These are phyloP conservation scores for Phycodurus eques DNA, from an alignment of 2,113 vertebrate genomes.

Conservation along the genomic window DNA sequence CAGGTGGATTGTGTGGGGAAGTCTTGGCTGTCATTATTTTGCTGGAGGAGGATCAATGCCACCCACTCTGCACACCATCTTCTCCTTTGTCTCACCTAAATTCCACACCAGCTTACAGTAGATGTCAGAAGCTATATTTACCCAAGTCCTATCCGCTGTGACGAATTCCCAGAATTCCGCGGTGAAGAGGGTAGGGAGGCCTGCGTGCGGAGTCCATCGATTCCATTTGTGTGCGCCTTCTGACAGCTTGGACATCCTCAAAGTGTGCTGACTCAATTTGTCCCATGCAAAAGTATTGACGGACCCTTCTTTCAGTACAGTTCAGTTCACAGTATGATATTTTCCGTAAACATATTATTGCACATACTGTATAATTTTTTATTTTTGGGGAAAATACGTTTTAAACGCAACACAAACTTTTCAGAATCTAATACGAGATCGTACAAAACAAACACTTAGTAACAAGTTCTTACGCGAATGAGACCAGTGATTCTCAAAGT, in stretches of 20 bases:
- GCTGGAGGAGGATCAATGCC: conserved; percentile 51
- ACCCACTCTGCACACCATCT: conserved; percentile 39
- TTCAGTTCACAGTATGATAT: too few species aligned
- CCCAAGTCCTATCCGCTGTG: conserved; percentile 27
- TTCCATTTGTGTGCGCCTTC: conserved; percentile 60
- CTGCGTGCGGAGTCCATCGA: conserved; percentile 60
- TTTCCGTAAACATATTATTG: too few species aligned
- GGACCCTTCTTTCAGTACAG: too few species aligned
- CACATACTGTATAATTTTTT: too few species aligned
- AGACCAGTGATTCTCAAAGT: too few species aligned
- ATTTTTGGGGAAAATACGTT: too few species aligned
- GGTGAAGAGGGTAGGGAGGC: conserved; percentile 39
- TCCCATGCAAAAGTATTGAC: too few species aligned
- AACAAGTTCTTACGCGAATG: too few species aligned
- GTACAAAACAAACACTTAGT: too few species aligned
- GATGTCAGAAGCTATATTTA: conserved; percentile 25
- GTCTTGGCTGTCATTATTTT: conserved; percentile 32
- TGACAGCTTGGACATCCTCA: conserved; percentile 52
- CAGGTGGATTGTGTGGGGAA: conserved; percentile 55
- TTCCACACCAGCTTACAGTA: conserved; percentile 12
- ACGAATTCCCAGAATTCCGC: conserved; percentile 53
- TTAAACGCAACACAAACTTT: too few species aligned
- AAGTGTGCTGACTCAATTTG: conserved; percentile 43
- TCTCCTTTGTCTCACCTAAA: conserved; percentile 32
- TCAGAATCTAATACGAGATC: too few species aligned